Conservation (phyloP, 2,797 vertebrate genomes). For the Enteromius treurensis region DNA sequence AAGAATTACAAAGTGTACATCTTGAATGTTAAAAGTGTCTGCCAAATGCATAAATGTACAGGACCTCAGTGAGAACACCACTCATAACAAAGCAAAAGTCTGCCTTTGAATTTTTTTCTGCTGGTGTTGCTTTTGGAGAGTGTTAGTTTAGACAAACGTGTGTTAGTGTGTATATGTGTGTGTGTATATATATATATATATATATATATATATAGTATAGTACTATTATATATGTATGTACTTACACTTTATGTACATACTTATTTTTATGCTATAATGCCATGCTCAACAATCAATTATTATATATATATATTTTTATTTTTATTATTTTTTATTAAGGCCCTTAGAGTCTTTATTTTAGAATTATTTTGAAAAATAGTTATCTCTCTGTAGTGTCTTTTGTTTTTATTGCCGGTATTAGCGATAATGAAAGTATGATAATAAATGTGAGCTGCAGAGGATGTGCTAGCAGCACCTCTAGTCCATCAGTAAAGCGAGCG, state of each 20-base stretch:
- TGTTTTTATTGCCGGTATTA: conserved; percentile 20
- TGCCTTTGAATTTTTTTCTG: neutral
- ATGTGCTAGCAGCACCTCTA: conserved; percentile 64
- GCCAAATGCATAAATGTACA: neutral
- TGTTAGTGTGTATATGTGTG: neutral
- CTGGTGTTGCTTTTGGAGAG: neutral
- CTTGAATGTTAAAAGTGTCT: neutral
- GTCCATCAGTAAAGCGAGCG: conserved; percentile 73
- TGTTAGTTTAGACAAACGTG: neutral
- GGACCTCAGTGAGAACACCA: neutral
- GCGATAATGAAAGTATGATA: conserved; percentile 28
- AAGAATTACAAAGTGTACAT: neutral
- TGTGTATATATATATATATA: too few species aligned
- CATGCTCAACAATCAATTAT: too few species aligned
- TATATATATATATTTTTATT: too few species aligned
- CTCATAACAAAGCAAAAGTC: neutral
- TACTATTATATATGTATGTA: too few species aligned
- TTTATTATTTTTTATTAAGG: too few species aligned
- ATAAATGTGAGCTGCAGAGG: conserved; percentile 28
- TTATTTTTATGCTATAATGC: too few species aligned
- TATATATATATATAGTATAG: too few species aligned
- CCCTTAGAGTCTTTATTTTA: neutral
- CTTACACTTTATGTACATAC: too few species aligned
- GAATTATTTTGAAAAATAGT: neutral
- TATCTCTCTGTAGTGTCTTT: neutral